phyloP scores from a whole-genome alignment of 2,113 vertebrate genomes.

The Ascaphus truei region DNA sequence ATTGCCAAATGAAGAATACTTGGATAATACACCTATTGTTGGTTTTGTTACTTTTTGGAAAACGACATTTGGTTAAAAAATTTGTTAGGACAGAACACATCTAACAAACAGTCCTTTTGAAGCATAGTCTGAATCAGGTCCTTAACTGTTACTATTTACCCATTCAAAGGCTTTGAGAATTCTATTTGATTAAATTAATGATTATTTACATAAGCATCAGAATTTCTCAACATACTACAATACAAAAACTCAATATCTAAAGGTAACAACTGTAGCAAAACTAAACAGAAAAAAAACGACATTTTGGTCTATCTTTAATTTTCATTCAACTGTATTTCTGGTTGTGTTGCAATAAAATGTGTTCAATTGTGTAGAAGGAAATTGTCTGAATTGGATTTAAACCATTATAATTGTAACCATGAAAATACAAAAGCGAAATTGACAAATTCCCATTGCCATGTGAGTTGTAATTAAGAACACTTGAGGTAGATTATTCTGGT shows the following conservation, averaged over 20 bases:
- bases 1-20: slow-evolving; percentile 3
- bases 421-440: slow-evolving; percentile 2
- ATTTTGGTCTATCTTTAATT: background rate
- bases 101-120: slow-evolving; percentile 8
- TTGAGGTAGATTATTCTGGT: slow-evolving; percentile 18
- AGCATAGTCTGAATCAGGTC: background rate
- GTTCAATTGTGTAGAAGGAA: too few species aligned
- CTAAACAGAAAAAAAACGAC: background rate
- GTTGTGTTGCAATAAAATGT: background rate
- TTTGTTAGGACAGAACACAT: background rate
- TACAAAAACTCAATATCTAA: background rate
- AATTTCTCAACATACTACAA: too few species aligned
- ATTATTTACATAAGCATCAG: too few species aligned
- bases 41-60: slow-evolving; percentile 3
- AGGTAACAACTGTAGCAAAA: background rate
- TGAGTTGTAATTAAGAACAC: slow-evolving; percentile 28
- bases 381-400: background rate
- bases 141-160: slow-evolving; percentile 19
- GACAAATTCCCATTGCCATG: slow-evolving; percentile 11
- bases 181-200: slow-evolving; percentile 9
- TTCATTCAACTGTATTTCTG: background rate
- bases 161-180: background rate
- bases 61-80: slow-evolving; percentile 8
- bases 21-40: background rate
- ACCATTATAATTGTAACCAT: background rate